Base-by-base conservation (phyloP, 64 coral and sea anemone genomes). In the Orbicella faveolata region DNA sequence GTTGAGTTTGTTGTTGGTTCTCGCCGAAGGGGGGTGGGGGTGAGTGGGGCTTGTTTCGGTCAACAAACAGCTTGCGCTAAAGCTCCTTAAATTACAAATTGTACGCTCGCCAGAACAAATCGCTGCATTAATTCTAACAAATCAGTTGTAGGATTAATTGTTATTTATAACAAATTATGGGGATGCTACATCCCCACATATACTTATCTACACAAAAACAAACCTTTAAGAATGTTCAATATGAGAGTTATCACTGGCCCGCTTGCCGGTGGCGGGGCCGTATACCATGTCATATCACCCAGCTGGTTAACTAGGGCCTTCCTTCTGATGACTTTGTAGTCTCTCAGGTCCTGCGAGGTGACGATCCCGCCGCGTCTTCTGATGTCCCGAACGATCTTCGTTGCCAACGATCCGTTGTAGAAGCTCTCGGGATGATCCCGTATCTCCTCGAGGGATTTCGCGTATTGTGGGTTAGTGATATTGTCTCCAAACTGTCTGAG, bases 141-240 rank as follows among this genome's bases (percentile, higher is more conserved):
- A 16, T 14, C 15, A 59, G 55, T 59, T 59, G 55, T 59, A 16
- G 15, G 55, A 59, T 14, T 14, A 59, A 59, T 59, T 59, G 55
- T 59, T 59, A 59, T 59, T 16, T 59, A 16, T 9, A 59, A 59
- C 44, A 48, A 48, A 48, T 48, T 48, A 59, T 8, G 9, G 55
- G 44, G 44, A 48, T 77, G 21, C 1, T 23, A 36, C 13, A 21
- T 18, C 10, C 36, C 19, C 36, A 16, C 52, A 48, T 74, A 65
- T 39, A 17, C 33, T 74, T n/a, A 11, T 59, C 10, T 59, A 59
- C 55, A 5, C 19, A 13, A 5, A 25, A 9, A 30, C 88, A 19
- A 13, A 96, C 94, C 94, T 96, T 89, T 88, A 5, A 96, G 80
- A 77, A 96, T 92, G 44, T 96, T 92, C 67, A 96, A 75, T 9